Percentiles rank a stretch among this genome's conserved stretches.
Evolutionary conservation across 2,113 vertebrate species (phyloP).

Genomic region (Danio rerio): DNA sequence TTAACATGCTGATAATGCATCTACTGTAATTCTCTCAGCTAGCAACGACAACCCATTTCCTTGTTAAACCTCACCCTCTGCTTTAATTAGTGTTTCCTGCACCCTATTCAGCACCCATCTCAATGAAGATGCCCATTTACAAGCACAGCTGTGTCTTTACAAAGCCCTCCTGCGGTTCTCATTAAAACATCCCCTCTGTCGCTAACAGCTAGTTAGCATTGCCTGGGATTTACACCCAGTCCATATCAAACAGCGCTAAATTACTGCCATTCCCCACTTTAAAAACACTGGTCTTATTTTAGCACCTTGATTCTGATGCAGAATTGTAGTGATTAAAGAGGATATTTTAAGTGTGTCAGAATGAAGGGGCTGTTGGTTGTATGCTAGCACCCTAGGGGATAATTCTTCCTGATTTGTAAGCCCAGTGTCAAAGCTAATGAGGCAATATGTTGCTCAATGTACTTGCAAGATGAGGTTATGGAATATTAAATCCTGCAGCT

Average conservation of each 20-base stretch:
- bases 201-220: slow-evolving; percentile 39
- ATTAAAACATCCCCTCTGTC: slow-evolving; percentile 35
- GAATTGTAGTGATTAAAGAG: slow-evolving; percentile 12
- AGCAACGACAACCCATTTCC: slow-evolving; percentile 41
- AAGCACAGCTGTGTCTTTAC: slow-evolving; percentile 16
- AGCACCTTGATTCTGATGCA: slow-evolving; percentile 1
- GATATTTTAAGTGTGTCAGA: slow-evolving; percentile 8
- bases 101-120: slow-evolving; percentile 6
- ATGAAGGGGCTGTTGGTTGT: neutral
- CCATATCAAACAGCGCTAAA: slow-evolving; percentile 6
- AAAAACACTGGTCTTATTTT: slow-evolving; percentile 11
- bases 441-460: slow-evolving; percentile 1
- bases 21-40: slow-evolving; percentile 26
- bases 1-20: slow-evolving; percentile 1
- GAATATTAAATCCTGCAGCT: slow-evolving; percentile 7
- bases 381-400: neutral
- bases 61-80: slow-evolving; percentile 37
- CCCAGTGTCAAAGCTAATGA: slow-evolving; percentile 24
- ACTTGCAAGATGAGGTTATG: neutral
- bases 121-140: slow-evolving; percentile 18
- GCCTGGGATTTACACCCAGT: slow-evolving; percentile 6
- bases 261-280: slow-evolving; percentile 2
- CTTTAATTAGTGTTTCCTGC: slow-evolving; percentile 29
- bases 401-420: slow-evolving; percentile 18
- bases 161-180: slow-evolving; percentile 27